Evolutionary conservation across 2,113 vertebrate species (phyloP), one percentile per base, ranked within the genome.

Genomic region (Nycticryphes semicollaris): DNA sequence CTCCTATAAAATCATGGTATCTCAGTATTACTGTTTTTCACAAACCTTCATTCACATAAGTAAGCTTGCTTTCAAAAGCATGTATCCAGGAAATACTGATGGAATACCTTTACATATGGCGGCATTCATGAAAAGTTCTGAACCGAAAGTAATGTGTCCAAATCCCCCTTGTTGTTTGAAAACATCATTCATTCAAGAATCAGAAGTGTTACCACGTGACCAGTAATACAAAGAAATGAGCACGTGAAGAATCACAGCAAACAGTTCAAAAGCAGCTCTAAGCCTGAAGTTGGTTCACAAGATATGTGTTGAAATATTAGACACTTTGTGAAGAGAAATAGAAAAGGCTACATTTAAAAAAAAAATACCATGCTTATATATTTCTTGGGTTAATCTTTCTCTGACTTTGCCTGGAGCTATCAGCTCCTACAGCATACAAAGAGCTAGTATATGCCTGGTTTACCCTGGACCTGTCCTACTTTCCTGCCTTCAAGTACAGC

Each of bases 151-250:
- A 92, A 94, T 60, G 85, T 56, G 47, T 51, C 45, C 87, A 79
- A 94, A 94, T 77, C 81, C 70, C 70, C 48, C 50, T 92, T 95
- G 84, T 79, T 94, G 89, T 94, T 96, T 95, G 91, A 95, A 95
- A 97, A 95, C 45, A 79, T 79, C 13, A 4, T 91, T 89, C 63
- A 90, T 80, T 84, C 89, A 96, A 96, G 93, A 93, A 93, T 77
- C 92, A 96, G 80, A 96, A 87, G 45, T 43, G 70, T 85, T 85
- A 87, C 82, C 87, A 87, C 73, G 77, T 95, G 94, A 95, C 53
- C 45, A 56, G 31, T 8, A 68, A 68, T 45, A 95, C 60, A 91
- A 87, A 89, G 81, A 82, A 96, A 95, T 7, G 27, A 87, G 69
- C 66, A 82, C 57, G 87, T 79, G 78, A 87, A 93, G 74, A 93